Evolutionary conservation across 2,888 invertebrate species (phyloP).

Genomic region (Megamerina dolium): DNA sequence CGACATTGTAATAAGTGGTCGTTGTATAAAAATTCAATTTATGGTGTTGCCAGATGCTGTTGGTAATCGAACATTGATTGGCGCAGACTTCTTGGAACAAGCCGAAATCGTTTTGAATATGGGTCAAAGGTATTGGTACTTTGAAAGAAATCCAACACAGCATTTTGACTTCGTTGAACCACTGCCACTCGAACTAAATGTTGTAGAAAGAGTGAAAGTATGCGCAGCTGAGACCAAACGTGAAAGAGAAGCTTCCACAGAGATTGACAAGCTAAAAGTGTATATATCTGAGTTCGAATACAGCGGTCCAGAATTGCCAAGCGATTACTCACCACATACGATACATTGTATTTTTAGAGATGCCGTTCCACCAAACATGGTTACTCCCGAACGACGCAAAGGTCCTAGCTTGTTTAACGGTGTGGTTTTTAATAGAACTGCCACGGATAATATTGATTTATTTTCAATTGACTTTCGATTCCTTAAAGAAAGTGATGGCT

Average conservation of each 20-base stretch:
- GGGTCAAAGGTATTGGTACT: slow-evolving; percentile 10
- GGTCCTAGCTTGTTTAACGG: background rate
- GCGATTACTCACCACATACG: slow-evolving; percentile 1
- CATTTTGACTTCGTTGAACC: slow-evolving; percentile 8
- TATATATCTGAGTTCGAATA: slow-evolving; percentile 5
- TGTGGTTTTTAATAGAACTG: slow-evolving; percentile 1
- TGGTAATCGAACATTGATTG: slow-evolving; percentile 16
- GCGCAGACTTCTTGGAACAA: slow-evolving; percentile 16
- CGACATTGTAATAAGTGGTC: slow-evolving; percentile 6
- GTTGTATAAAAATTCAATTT: slow-evolving; percentile 15
- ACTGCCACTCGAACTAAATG: slow-evolving; percentile 5
- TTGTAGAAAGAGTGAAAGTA: slow-evolving; percentile 1
- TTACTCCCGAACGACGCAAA: slow-evolving; percentile 1
- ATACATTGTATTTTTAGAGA: slow-evolving; percentile 1
- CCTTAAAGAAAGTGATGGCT: slow-evolving; percentile 6
- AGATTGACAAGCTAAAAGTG: background rate
- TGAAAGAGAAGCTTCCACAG: too few relatives aligned
- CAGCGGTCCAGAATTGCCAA: too few relatives aligned
- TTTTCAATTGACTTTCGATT: slow-evolving; percentile 1
- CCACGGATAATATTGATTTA: background rate
- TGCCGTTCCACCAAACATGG: background rate
- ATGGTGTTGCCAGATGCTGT: slow-evolving; percentile 15
- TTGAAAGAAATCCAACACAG: background rate
- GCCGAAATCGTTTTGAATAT: slow-evolving; percentile 13
- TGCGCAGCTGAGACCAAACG: background rate